Percentiles rank a stretch among this genome's conserved stretches.
These are phyloP conservation scores for Ptychadena robeensis DNA, from an alignment of 2,797 vertebrate species.

Conservation along the genomic window DNA sequence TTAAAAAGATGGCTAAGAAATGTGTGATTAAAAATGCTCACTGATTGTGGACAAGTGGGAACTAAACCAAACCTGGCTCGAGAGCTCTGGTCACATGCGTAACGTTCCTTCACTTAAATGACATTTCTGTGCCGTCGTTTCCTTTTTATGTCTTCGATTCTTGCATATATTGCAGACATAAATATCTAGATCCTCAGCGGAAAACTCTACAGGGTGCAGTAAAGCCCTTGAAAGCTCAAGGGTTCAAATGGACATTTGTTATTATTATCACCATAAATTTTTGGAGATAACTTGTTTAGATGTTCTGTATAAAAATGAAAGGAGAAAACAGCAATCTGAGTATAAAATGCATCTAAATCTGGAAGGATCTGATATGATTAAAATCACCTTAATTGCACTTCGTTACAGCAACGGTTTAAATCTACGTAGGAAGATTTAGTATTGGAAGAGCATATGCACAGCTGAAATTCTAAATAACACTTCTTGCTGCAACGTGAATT, in stretches of 20 bases:
- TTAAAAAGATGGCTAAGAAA: constrained; percentile 79
- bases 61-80: constrained; percentile 70
- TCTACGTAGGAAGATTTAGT: constrained; percentile 54
- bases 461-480: constrained; percentile 50
- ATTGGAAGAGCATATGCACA: constrained; percentile 41
- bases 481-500: constrained; percentile 42
- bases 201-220: constrained; percentile 87
- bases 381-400: constrained; percentile 70
- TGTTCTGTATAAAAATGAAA: constrained; percentile 79
- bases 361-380: constrained; percentile 68
- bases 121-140: constrained; percentile 91
- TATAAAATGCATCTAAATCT: constrained; percentile 67
- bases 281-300: constrained; percentile 82
- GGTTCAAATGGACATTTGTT: constrained; percentile 93
- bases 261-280: constrained; percentile 88
- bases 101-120: constrained; percentile 82
- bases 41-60: constrained; percentile 76
- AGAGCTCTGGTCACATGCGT: constrained; percentile 79
- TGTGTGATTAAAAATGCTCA: constrained; percentile 81
- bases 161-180: constrained; percentile 98
- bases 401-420: constrained; percentile 51
- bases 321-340: constrained; percentile 72
- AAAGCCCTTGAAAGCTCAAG: constrained; percentile 87
- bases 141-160: constrained; percentile 97
- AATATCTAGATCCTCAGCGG: constrained; percentile 89